phyloP scores from a whole-genome alignment of 2,797 vertebrate genomes.

The Hypotaenidia philippensis region DNA sequence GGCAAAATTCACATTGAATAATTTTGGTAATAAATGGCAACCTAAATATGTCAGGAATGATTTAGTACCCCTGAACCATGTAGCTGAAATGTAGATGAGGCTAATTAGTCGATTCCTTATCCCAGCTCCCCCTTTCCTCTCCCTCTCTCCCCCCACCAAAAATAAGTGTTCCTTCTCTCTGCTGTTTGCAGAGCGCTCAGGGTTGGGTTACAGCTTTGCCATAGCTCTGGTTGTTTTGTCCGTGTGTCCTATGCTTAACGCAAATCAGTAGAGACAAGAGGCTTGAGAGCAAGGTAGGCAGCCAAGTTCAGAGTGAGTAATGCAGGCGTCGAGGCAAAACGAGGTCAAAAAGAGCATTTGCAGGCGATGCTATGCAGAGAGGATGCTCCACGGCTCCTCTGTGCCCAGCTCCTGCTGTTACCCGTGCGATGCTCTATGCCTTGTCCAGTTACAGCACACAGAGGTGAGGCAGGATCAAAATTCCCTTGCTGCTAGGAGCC shows the following conservation, averaged over 20 bases:
- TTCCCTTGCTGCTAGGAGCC: not conserved
- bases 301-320: slow-evolving; percentile 74
- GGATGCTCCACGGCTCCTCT: not conserved
- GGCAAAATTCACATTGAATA: slow-evolving; percentile 73
- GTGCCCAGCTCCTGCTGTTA: not conserved
- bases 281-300: slow-evolving; percentile 42
- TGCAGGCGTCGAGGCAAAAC: not conserved
- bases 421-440: not conserved
- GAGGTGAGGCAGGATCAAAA: not conserved
- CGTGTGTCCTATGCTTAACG: slow-evolving; percentile 65
- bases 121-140: not conserved
- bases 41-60: slow-evolving; percentile 78
- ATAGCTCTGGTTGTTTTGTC: slow-evolving; percentile 69
- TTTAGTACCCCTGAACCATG: slow-evolving; percentile 74
- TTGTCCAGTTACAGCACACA: not conserved
- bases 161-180: not conserved
- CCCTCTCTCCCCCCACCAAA: not conserved
- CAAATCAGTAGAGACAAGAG: slow-evolving; percentile 72
- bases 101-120: slow-evolving; percentile 63
- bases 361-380: not conserved
- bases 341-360: slow-evolving; percentile 54
- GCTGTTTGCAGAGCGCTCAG: slow-evolving; percentile 23
- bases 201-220: slow-evolving; percentile 72
- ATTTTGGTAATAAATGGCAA: slow-evolving; percentile 79
- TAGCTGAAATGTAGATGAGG: slow-evolving; percentile 78